phyloP scores from a whole-genome alignment of 2,113 vertebrate genomes.

The Pituophis catenifer region DNA sequence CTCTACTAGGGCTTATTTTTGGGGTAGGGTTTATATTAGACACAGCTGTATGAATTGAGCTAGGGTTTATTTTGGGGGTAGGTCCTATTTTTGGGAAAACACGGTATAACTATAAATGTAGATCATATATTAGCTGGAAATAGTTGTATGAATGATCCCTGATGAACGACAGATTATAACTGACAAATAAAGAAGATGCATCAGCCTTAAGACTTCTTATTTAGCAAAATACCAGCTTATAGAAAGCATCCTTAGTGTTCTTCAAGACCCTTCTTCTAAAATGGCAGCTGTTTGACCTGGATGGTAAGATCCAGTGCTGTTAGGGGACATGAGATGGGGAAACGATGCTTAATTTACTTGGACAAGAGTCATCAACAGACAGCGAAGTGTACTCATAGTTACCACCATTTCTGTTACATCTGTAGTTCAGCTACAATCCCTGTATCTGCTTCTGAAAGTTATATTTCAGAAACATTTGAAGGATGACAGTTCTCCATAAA shows the following conservation, averaged over 20 bases:
- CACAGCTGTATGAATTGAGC: no score
- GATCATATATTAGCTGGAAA: neutral
- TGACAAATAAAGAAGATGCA: neutral
- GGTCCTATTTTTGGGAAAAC: no score
- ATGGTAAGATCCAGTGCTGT: neutral
- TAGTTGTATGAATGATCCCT: neutral
- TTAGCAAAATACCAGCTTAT: neutral
- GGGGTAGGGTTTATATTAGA: no score
- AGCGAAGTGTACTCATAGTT: neutral
- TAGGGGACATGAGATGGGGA: neutral
- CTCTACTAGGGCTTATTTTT: no score
- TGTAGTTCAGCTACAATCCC: neutral
- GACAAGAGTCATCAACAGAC: neutral
- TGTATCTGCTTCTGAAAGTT: neutral
- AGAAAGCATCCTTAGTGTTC: neutral
- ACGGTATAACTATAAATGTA: neutral
- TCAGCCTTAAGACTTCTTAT: neutral
- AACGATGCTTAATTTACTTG: neutral
- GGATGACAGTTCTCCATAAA: neutral
- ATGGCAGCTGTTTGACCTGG: neutral
- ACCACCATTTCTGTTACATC: neutral
- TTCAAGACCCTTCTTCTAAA: neutral
- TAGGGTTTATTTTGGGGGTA: no score
- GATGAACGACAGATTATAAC: neutral
- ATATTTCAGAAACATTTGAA: neutral